These are phyloP conservation scores for Cyanoderma ruficeps DNA, from an alignment of 2,113 vertebrate species.

Conservation along the genomic window DNA sequence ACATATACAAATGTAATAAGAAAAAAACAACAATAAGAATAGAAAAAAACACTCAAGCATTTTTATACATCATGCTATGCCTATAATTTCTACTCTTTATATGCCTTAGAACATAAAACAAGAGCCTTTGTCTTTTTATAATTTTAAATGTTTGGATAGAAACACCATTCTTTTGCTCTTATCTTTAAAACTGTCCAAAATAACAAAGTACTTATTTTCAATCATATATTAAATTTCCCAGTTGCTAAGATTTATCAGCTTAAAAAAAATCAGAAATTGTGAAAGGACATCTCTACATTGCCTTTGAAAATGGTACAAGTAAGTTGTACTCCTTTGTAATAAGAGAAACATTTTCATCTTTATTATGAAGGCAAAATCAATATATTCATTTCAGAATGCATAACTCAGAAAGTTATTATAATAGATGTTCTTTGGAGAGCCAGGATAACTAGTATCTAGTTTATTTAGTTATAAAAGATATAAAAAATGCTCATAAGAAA, in stretches of 20 bases:
- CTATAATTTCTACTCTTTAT: not conserved
- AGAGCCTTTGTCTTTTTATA: not conserved
- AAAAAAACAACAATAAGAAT: not conserved
- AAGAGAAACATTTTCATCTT: not conserved
- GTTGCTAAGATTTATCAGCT: not conserved
- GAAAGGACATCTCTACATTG: not conserved
- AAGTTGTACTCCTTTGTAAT: not conserved
- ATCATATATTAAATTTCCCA: not conserved
- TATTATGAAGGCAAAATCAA: not conserved
- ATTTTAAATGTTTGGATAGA: not conserved
- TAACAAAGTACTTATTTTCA: not conserved
- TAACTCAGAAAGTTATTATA: not conserved
- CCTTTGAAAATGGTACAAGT: not conserved
- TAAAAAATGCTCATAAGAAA: not conserved
- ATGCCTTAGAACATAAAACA: not conserved
- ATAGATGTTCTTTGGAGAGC: not conserved
- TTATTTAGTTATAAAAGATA: not conserved
- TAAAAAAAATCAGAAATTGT: not conserved
- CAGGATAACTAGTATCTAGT: not conserved
- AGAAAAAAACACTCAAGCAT: not conserved
- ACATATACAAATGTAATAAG: not conserved
- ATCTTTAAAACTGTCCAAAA: not conserved
- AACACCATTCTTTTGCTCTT: not conserved
- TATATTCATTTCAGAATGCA: not conserved
- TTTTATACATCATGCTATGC: not conserved